Base-by-base conservation (phyloP, 2,113 vertebrate species). In the Physeter macrocephalus region DNA sequence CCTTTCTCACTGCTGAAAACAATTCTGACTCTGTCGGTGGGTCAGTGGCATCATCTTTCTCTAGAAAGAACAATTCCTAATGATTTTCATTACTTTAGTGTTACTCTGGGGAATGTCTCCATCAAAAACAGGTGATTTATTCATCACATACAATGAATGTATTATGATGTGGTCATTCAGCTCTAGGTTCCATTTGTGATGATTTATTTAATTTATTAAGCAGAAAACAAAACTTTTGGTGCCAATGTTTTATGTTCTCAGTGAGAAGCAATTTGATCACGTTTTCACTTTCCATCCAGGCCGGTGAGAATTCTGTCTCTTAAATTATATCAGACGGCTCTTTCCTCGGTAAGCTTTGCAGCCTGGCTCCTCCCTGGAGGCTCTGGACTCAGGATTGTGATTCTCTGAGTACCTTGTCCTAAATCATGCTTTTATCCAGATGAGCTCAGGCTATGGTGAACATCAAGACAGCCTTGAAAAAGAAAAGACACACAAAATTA, bases 161-260 rank as follows among this genome's bases (percentile, higher is more conserved):
- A 72, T 86, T 72, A 86, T 64, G 57, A 57, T 14, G n/a, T 77
- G 54, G 18, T 74, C 34, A 49, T 1, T 74, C 36, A 54, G 18
- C 7, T n/a, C 10, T 64, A 62, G 34, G 20, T 29, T 15, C 49
- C 29, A 69, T 29, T 83, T 90, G 12, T 91, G 75, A 85, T 93
- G 71, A 77, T 83, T 80, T 91, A 23, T 91, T 95, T 84, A 84
- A 88, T 81, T 93, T 85, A 93, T 91, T 62, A 90, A 91, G 27
- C n/a, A 88, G 69, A 54, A 95, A 90, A 81, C 4, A 81, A 93
- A 31, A 75, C n/a, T 34, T 87, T 61, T 66, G 36, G 34, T 84
- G 23, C 12, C 59, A 74, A 9, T 34, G 20, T 57, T 84, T 81
- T 77, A 67, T 77, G 8, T 4, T 74, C 2, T 85, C n/a, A 61